Evolutionary conservation across 2,113 vertebrate species (phyloP).

Genomic region (Melanerpes formicivorus): DNA sequence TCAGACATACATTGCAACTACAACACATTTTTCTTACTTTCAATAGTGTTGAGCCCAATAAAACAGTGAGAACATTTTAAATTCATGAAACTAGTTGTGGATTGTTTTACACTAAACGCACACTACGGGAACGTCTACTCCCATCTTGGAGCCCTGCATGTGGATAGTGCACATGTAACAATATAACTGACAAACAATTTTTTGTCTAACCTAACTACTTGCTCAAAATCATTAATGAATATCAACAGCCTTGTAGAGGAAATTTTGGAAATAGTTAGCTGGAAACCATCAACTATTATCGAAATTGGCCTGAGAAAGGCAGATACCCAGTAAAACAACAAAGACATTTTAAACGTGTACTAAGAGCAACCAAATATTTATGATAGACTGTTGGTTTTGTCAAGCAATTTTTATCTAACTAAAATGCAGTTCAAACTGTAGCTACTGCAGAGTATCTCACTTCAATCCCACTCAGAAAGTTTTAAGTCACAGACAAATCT

Average conservation of each 20-base stretch:
- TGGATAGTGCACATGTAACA: fast-evolving
- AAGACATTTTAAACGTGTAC: not conserved
- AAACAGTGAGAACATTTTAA: not conserved
- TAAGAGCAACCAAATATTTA: not conserved
- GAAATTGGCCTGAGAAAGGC: not conserved
- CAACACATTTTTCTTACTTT: not conserved
- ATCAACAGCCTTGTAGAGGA: not conserved
- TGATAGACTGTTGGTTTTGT: not conserved
- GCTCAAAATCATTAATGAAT: not conserved
- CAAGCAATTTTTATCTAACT: not conserved
- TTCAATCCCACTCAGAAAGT: not conserved
- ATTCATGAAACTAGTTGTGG: not conserved
- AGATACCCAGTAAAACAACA: not conserved
- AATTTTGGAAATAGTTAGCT: not conserved
- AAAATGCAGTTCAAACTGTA: not conserved
- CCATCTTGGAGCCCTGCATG: not conserved
- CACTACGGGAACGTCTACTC: not conserved
- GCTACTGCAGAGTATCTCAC: not conserved
- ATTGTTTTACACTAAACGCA: not conserved
- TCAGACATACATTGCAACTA: not conserved
- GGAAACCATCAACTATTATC: not conserved
- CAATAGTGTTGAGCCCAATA: not conserved
- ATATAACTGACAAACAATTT: not conserved
- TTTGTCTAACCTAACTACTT: not conserved
- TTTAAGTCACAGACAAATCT: not conserved